Evolutionary conservation across 2,113 vertebrate genomes (phyloP), one percentile per base, ranked within the genome.

Genomic region (Oncorhynchus gorbuscha): DNA sequence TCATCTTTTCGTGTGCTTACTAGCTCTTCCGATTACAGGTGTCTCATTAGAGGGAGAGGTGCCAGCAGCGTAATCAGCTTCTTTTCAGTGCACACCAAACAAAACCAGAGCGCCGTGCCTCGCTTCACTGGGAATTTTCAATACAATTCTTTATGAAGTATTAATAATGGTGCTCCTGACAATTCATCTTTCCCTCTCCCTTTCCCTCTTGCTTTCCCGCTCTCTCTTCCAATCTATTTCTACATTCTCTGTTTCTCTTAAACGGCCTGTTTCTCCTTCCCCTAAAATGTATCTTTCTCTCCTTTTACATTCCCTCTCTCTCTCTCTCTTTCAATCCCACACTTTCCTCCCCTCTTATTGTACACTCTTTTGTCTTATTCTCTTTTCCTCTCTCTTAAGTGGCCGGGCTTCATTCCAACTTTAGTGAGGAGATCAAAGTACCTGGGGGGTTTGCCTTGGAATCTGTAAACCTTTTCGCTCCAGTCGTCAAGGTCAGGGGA

Each of bases 401-500:
- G 32, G 48, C 58, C 75, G 4, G 18, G 35, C 58, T 64, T 73
- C 76, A 71, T 45, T 71, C 69, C 74, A 74, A 80, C 68, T 73
- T 76, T 81, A 80, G 76, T 68, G 71, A 49, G 4, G n/a, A 82
- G 81, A 83, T 88, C 74, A 79, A 73, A 78, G 79, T 93, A 96
- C 95, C 95, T 96, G 84, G 90, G 85, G 1, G 91, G 77, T 86
- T 93, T 94, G 67, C 94, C 95, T 92, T 96, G 92, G 82, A 95
- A 93, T 32, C 91, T 91, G 91, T 95, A 97, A 79, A 91, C 89
- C 91, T 96, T 97, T 86, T 78, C 88, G 75, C 94, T 95, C 95
- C 95, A 97, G 68, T 97, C 96, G 74, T 97, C 96, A 20, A 92
- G 92, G 84, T 97, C 96, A 49, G 94, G 96, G 8, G 95, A 94